Evolutionary conservation across 2,888 invertebrate species (phyloP).

Genomic region (Aphidius colemani): DNA sequence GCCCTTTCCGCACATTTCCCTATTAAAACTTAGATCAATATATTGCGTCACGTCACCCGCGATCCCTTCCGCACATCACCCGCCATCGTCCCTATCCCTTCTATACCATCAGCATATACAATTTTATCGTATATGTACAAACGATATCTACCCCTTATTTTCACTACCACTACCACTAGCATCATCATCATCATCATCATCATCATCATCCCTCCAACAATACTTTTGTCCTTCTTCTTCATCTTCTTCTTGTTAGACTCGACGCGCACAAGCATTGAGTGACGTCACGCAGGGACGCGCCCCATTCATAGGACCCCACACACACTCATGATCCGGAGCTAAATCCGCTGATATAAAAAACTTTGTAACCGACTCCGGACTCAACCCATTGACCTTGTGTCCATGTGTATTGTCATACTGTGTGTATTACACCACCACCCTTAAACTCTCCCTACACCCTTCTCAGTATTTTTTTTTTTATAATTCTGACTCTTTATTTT

Average conservation of each 20-base stretch:
- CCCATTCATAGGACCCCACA: conserved; percentile 56
- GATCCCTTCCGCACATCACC: conserved; percentile 39
- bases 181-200: conserved; percentile 32
- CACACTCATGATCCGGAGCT: conserved; percentile 30
- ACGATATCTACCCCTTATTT: conserved; percentile 17
- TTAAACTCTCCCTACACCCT: background rate
- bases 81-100: conserved; percentile 34
- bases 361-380: conserved; percentile 30
- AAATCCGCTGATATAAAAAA: conserved; percentile 33
- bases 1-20: conserved; percentile 32
- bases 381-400: conserved; percentile 26
- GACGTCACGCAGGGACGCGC: conserved; percentile 57
- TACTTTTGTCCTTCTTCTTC: conserved; percentile 19
- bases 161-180: conserved; percentile 15
- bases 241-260: background rate
- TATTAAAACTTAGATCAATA: conserved; percentile 58
- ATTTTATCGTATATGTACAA: too few species aligned
- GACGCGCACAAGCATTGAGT: conserved; percentile 40
- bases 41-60: conserved; percentile 58
- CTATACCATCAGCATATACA: conserved; percentile 5
- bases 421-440: background rate
- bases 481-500: background rate
- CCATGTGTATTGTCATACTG: conserved; percentile 5
- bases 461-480: background rate
- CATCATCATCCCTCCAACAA: conserved; percentile 18